These are phyloP conservation scores for Limnephilus rhombicus DNA, from an alignment of 2,888 invertebrate genomes.

Conservation along the genomic window DNA sequence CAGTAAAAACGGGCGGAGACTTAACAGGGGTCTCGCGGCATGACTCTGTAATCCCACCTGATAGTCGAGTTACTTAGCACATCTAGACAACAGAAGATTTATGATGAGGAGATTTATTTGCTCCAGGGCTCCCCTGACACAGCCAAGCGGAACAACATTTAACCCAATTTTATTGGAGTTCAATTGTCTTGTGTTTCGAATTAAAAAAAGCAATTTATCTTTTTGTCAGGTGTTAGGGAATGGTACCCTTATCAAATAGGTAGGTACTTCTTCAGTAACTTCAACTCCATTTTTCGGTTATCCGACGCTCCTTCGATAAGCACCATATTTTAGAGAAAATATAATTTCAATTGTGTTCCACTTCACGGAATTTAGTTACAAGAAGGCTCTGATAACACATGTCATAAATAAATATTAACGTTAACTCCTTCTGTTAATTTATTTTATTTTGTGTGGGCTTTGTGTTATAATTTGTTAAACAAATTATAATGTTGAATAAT, in stretches of 20 bases:
- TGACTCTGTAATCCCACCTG: background rate
- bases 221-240: background rate
- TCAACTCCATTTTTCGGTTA: too few species aligned
- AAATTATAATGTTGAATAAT: too few species aligned
- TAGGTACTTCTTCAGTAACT: background rate
- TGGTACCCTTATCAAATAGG: background rate
- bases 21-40: background rate
- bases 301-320: too few species aligned
- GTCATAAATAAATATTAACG: too few species aligned
- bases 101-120: background rate
- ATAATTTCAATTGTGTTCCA: too few species aligned
- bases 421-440: too few species aligned
- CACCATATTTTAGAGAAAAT: too few species aligned
- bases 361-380: too few species aligned
- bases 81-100: constrained; percentile 8
- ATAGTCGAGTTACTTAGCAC: constrained; percentile 2
- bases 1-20: background rate
- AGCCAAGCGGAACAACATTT: background rate
- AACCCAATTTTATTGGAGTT: background rate
- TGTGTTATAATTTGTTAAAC: too few species aligned
- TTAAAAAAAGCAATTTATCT: background rate
- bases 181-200: background rate
- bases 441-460: too few species aligned
- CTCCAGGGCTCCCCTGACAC: background rate
- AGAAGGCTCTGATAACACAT: too few species aligned